These are phyloP conservation scores for Caenorhabditis tropicalis DNA, from an alignment of 1,140 invertebrate species.

Conservation along the genomic window DNA sequence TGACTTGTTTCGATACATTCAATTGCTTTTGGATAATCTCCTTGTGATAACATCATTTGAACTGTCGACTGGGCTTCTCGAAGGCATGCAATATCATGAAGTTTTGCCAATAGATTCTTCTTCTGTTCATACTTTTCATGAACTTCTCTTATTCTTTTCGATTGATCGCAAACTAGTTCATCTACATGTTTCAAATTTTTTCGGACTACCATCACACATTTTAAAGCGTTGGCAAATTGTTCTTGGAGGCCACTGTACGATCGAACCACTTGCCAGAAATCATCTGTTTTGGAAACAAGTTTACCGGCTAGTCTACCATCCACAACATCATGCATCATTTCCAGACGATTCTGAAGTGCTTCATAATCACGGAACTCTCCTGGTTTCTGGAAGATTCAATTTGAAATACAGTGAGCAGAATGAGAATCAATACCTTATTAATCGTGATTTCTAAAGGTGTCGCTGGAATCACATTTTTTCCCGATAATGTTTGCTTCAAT, in stretches of 20 bases:
- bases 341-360: conserved; percentile 62
- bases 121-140: conserved; percentile 72
- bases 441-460: conserved; percentile 35
- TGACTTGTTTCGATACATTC: conserved; percentile 95
- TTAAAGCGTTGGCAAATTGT: conserved; percentile 60
- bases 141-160: conserved; percentile 70
- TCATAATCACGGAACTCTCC: conserved; percentile 65
- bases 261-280: conserved; percentile 65
- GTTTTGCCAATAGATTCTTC: conserved; percentile 29
- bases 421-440: not conserved
- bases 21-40: conserved; percentile 94
- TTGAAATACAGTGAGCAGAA: not conserved
- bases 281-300: conserved; percentile 67
- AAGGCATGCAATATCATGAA: conserved; percentile 75
- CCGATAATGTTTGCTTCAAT: conserved; percentile 22
- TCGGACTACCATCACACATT: conserved; percentile 54
- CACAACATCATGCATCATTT: conserved; percentile 67
- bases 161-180: conserved; percentile 56
- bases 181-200: conserved; percentile 46
- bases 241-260: conserved; percentile 66
- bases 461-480: not conserved
- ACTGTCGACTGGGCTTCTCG: conserved; percentile 97
- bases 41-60: conserved; percentile 89
- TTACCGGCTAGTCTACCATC: conserved; percentile 65
- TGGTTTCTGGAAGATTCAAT: conserved; percentile 43